Conservation (phyloP, 2,888 invertebrate genomes). For the Drosophila parthenogenetica region DNA sequence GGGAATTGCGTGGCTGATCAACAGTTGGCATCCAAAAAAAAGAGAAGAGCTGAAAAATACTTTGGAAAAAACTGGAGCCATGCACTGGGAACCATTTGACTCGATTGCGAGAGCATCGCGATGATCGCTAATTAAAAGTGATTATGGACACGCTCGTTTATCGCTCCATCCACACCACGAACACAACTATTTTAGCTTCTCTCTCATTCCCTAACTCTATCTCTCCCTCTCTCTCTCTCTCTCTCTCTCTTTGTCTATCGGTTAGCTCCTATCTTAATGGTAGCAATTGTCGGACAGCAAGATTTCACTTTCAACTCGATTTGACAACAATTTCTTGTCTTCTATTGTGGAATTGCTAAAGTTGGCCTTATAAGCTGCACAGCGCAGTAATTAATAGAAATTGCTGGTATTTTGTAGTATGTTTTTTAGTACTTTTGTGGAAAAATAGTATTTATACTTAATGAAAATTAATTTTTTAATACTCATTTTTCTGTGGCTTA, state of each 20-base stretch:
- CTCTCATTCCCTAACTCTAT: conserved; percentile 11
- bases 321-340: conserved; percentile 20
- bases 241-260: conserved; percentile 27
- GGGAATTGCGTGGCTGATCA: conserved; percentile 1
- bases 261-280: conserved; percentile 20
- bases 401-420: neutral
- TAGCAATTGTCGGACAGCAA: conserved; percentile 20
- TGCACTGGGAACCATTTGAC: conserved; percentile 50
- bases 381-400: neutral
- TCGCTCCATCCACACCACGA: conserved; percentile 34
- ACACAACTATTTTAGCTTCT: conserved; percentile 21
- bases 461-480: too few species aligned
- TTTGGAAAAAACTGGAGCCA: conserved; percentile 62
- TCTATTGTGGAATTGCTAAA: neutral
- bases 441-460: too few species aligned
- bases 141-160: conserved; percentile 77
- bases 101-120: conserved; percentile 25
- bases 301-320: conserved; percentile 49
- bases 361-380: conserved; percentile 5
- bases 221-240: neutral
- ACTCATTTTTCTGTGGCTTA: too few species aligned
- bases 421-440: neutral
- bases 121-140: conserved; percentile 72
- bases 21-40: neutral
- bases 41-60: conserved; percentile 57